Evolutionary conservation across 2,797 vertebrate species (phyloP).

Genomic region (Periparus ater): DNA sequence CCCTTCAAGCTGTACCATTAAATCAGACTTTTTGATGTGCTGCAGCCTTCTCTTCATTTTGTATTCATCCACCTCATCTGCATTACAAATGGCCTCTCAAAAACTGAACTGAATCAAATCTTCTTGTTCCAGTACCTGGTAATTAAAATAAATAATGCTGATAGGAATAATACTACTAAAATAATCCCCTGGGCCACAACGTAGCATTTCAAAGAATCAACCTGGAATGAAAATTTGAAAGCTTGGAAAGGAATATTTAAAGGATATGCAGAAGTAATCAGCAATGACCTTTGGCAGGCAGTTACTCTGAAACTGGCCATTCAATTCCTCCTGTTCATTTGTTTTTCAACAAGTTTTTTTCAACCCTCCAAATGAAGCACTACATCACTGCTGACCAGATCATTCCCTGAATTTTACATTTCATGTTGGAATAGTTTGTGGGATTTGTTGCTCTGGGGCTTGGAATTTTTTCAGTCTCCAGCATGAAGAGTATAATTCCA

Average conservation of each 20-base stretch:
- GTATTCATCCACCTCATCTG: not conserved
- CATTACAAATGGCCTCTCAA: not conserved
- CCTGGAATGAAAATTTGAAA: conserved; percentile 23
- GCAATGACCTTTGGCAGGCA: not conserved
- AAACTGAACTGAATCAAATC: conserved; percentile 7
- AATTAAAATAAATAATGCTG: conserved; percentile 44
- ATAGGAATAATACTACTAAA: conserved; percentile 30
- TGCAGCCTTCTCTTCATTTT: not conserved
- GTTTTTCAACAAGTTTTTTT: not conserved
- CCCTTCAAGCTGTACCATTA: not conserved
- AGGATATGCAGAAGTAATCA: not conserved
- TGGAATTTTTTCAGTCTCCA: not conserved
- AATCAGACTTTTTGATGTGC: not conserved
- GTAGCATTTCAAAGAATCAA: conserved; percentile 7
- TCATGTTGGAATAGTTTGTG: not conserved
- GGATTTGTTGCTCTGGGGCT: not conserved
- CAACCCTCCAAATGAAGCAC: not conserved
- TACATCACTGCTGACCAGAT: not conserved
- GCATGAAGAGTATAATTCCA: not conserved
- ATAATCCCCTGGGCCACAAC: not conserved
- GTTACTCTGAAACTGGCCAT: not conserved
- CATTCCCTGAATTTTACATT: not conserved
- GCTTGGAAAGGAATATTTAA: not conserved
- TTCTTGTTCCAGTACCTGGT: conserved; percentile 15
- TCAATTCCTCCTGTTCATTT: not conserved